Conservation (phyloP, 1,140 invertebrate genomes). For the Charaxes varanes region DNA sequence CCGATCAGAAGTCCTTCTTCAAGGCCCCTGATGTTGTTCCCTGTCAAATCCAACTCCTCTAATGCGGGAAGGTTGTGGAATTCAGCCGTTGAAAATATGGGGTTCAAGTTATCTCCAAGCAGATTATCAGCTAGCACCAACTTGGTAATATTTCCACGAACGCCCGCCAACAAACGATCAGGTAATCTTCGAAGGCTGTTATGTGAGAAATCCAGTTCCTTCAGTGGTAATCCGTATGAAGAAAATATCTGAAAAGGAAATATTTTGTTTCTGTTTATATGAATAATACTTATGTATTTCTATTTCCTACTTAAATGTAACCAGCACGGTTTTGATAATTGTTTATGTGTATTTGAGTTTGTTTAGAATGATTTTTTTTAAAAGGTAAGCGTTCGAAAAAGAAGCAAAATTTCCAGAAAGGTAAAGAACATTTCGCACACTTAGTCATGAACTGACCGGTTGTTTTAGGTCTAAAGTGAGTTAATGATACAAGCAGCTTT, state of each 20-base stretch:
- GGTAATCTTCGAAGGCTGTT: constrained; percentile 88
- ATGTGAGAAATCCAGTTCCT: constrained; percentile 85
- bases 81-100: constrained; percentile 90
- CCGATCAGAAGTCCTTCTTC: constrained; percentile 91
- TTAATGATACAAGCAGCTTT: no score
- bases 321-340: no score
- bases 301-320: no score
- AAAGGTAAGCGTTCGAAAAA: no score
- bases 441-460: no score
- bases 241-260: constrained; percentile 67
- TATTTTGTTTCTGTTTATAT: no score
- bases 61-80: constrained; percentile 84
- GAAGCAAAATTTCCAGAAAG: no score
- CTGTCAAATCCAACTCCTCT: constrained; percentile 84
- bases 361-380: no score
- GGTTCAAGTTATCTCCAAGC: constrained; percentile 90
- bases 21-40: constrained; percentile 85
- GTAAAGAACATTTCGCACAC: no score
- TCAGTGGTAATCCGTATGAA: constrained; percentile 77
- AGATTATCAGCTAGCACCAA: constrained; percentile 86
- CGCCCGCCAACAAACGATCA: constrained; percentile 81
- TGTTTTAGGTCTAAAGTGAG: no score
- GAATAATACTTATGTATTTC: no score
- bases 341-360: no score
- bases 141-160: constrained; percentile 80